Evolutionary conservation across 2,113 vertebrate genomes (phyloP).

Genomic region (Diglossa brunneiventris): DNA sequence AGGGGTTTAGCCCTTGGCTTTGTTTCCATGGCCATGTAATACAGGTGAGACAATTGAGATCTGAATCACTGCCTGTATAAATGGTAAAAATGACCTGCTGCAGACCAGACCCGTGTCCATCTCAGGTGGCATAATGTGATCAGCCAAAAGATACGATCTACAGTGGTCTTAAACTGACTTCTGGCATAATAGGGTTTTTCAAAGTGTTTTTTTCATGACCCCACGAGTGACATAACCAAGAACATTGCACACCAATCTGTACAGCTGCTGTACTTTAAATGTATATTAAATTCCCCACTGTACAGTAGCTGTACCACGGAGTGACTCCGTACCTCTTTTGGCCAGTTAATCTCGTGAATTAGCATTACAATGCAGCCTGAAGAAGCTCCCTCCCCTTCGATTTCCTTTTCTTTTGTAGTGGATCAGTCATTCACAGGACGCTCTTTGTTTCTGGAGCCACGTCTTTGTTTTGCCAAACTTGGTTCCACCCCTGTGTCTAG

Average conservation of each 20-base stretch:
- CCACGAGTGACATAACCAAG: not conserved
- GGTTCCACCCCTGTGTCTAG: slow-evolving; percentile 10
- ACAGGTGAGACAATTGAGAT: not conserved
- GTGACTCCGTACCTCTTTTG: not conserved
- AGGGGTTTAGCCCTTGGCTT: not conserved
- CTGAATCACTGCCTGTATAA: not conserved
- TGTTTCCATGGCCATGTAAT: not conserved
- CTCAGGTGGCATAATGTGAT: not conserved
- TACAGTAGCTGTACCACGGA: not conserved
- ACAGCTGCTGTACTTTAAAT: not conserved
- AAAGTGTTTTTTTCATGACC: not conserved
- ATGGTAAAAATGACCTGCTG: not conserved
- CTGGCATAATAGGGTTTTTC: not conserved
- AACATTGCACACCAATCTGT: not conserved
- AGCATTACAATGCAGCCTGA: not conserved
- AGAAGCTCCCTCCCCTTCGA: not conserved
- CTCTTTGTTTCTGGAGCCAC: slow-evolving; percentile 24
- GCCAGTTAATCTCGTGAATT: not conserved
- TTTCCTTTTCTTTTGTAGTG: not conserved
- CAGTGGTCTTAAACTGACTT: not conserved
- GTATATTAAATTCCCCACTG: not conserved
- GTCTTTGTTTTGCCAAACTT: slow-evolving; percentile 34
- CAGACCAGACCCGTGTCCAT: not conserved
- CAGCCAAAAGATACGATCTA: not conserved
- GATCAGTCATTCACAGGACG: not conserved